Base-by-base conservation (phyloP, 1,140 invertebrate species). In the Eufriesea mexicana region DNA sequence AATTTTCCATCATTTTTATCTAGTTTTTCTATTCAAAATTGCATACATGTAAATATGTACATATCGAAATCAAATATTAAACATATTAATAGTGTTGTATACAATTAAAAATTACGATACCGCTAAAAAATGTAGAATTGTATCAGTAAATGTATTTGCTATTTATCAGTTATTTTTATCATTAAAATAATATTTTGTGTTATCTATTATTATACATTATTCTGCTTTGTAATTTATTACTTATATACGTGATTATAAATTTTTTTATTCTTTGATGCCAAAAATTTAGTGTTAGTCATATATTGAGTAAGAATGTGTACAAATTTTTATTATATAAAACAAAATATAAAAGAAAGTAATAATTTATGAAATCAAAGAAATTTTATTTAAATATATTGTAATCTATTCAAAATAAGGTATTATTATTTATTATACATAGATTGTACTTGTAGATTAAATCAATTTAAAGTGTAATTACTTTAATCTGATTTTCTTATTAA, bases 401-500 rank as follows among this genome's bases (percentile, higher is more conserved):
- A 35, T 83, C 54, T 49, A 67, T 68, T 71, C 20, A 77, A 77
- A 76, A 35, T 61, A 81, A 74, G 77, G 23, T 62, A 62, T 71
- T 57, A 72, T 61, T 71, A n/a, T 8, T 28, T 67, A 67, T 70
- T 64, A 59, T 78, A 18, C 66, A 61, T 70, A 61, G 64, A 67
- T 47, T 74, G 35, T 67, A 45, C 23, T 59, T n/a, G 61, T 51
- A 49, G 47, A 28, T 57, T 67, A 20, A 70, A 59, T 35, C 16
- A 61, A 49, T 66, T 47, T n/a, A 62, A 73, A 28, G 12, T 62
- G 28, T 18, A 57, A 67, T 59, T 51, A 49, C 47, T 62, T 73
- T 54, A 62, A 72, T 72, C 14, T 51, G 2, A 45, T 18, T 72
- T 20, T 20, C 7, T 25, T 28, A 67, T 54, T 51, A 28, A 64